Percentiles rank a stretch among this genome's conserved stretches.
phyloP scores from a whole-genome alignment of 2,113 vertebrate species.

The Melospiza melodia region DNA sequence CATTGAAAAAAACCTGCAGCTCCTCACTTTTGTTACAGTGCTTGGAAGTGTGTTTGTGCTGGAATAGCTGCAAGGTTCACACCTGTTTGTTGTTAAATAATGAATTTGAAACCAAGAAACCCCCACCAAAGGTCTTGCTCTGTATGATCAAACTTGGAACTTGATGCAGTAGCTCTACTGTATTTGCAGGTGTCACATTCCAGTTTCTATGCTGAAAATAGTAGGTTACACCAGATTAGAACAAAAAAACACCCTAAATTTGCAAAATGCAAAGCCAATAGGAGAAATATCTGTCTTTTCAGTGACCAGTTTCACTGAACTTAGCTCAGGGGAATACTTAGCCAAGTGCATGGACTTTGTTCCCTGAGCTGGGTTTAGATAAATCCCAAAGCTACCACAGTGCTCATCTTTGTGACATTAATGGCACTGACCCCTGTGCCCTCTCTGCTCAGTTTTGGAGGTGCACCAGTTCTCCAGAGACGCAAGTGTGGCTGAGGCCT shows the following conservation, averaged over 20 bases:
- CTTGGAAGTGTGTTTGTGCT: background rate
- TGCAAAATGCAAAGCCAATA: background rate
- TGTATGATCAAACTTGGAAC: background rate
- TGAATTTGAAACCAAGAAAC: background rate
- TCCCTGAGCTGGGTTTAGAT: background rate
- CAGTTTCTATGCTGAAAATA: background rate
- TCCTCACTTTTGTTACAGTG: background rate
- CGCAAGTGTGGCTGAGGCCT: slow-evolving; percentile 94
- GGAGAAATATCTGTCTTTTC: background rate
- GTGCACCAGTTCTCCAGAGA: slow-evolving; percentile 97
- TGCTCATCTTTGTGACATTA: background rate
- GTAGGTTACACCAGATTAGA: background rate
- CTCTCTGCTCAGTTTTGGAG: slow-evolving; percentile 85
- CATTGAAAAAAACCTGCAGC: background rate
- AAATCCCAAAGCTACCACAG: background rate
- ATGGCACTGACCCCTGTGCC: background rate
- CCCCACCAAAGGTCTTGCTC: background rate
- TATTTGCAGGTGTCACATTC: background rate
- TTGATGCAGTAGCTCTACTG: accelerated
- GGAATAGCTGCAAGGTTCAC: background rate
- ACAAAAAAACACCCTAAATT: background rate
- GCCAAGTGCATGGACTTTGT: background rate
- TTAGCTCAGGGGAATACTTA: background rate
- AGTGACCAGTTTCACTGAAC: background rate
- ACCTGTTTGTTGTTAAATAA: background rate